A percentile compares a stretch with the other conserved stretches of the same genome.
Conservation (phyloP, 2,888 invertebrate species). For the Thysanoteuthis rhombus region DNA sequence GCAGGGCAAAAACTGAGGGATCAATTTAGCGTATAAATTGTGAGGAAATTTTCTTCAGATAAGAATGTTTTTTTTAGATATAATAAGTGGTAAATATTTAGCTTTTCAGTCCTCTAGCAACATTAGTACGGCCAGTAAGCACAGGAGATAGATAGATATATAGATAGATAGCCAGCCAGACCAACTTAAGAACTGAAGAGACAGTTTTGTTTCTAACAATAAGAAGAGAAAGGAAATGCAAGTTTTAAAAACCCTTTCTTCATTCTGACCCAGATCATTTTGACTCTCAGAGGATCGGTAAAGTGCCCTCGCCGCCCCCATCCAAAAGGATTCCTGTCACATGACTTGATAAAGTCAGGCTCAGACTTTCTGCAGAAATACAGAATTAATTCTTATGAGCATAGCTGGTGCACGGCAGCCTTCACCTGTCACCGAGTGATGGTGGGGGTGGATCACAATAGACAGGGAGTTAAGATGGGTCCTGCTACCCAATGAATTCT, state of each 20-base stretch:
- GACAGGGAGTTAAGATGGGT: background rate
- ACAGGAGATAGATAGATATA: no score
- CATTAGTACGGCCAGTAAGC: no score
- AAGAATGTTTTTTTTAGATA: no score
- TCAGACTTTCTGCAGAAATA: background rate
- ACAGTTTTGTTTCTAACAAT: no score
- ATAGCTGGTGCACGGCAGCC: background rate
- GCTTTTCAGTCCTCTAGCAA: no score
- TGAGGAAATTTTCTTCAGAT: no score
- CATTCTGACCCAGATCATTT: background rate
- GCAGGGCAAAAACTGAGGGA: no score
- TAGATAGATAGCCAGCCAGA: no score
- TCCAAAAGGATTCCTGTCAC: background rate
- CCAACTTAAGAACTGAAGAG: no score
- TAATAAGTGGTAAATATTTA: no score
- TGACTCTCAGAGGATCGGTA: background rate
- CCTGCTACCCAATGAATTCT: background rate
- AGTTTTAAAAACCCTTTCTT: background rate
- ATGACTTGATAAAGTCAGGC: background rate
- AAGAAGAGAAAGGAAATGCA: background rate
- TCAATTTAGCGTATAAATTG: no score
- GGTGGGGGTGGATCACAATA: background rate
- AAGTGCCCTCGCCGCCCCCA: background rate
- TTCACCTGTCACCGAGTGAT: background rate
- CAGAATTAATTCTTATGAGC: background rate